phyloP scores from a whole-genome alignment of 2,113 vertebrate genomes.

The Melozone crissalis region DNA sequence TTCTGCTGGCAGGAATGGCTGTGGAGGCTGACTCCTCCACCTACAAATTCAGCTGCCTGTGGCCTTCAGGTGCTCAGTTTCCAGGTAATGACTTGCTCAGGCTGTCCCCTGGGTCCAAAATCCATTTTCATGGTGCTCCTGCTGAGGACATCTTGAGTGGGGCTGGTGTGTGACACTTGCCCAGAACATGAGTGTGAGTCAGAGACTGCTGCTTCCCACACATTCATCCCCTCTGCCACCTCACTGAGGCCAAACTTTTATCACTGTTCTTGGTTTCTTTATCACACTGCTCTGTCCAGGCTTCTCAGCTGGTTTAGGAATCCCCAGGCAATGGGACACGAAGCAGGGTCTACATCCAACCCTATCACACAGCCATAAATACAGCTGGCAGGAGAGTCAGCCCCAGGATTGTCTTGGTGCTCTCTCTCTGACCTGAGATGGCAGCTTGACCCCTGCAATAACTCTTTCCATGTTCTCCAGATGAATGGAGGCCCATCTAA shows the following conservation, averaged over 20 bases:
- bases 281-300: background rate
- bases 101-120: background rate
- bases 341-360: background rate
- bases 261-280: background rate
- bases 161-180: background rate
- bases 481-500: background rate
- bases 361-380: background rate
- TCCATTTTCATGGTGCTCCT: accelerated
- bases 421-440: background rate
- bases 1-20: background rate
- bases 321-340: background rate
- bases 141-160: background rate
- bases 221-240: background rate
- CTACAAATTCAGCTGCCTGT: background rate
- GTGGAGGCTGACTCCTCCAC: background rate
- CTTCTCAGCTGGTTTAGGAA: background rate
- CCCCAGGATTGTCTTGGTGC: background rate
- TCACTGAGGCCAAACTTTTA: background rate
- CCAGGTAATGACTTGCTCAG: background rate
- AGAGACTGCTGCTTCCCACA: background rate
- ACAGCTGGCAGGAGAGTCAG: background rate
- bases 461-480: background rate
- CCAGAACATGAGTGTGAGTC: background rate
- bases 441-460: background rate
- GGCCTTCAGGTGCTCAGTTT: background rate